These are phyloP conservation scores for Potamarius usumacintae DNA, from an alignment of 2,113 vertebrate species.

Conservation along the genomic window DNA sequence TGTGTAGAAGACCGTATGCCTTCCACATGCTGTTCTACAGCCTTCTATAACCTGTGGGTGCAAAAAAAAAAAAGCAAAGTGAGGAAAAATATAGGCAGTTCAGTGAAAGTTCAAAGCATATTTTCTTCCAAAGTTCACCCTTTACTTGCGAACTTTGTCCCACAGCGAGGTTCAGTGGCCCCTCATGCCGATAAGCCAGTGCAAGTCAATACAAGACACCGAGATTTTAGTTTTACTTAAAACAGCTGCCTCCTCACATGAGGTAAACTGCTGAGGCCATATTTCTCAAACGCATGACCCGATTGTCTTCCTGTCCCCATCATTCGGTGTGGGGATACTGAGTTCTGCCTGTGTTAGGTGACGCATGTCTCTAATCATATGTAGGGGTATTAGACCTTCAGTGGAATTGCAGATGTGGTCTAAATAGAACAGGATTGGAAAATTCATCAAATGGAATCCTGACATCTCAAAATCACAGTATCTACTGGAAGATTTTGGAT, in stretches of 20 bases:
- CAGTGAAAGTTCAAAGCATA: constrained; percentile 33
- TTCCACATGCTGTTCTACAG: background rate
- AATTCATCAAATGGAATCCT: background rate
- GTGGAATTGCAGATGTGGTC: background rate
- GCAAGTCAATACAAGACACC: constrained; percentile 46
- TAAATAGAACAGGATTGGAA: background rate
- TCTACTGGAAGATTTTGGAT: background rate
- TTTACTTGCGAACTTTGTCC: constrained; percentile 51
- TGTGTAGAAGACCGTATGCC: background rate
- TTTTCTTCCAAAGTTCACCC: constrained; percentile 8
- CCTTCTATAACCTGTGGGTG: background rate
- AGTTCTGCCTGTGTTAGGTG: background rate
- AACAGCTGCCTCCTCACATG: constrained; percentile 24
- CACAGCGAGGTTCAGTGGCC: constrained; percentile 37
- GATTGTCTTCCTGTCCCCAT: background rate
- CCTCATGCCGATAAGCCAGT: constrained; percentile 46
- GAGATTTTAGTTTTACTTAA: constrained; percentile 16
- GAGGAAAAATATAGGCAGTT: background rate
- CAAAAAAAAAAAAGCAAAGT: no score
- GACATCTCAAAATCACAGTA: background rate
- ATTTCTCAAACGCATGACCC: background rate
- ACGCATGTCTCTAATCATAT: background rate
- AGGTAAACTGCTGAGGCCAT: background rate
- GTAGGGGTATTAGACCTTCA: background rate
- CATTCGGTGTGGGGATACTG: background rate